Percentiles rank a stretch among this genome's conserved stretches.
These are phyloP conservation scores for Thamnophis elegans DNA, from an alignment of 2,797 vertebrate species.

Conservation along the genomic window DNA sequence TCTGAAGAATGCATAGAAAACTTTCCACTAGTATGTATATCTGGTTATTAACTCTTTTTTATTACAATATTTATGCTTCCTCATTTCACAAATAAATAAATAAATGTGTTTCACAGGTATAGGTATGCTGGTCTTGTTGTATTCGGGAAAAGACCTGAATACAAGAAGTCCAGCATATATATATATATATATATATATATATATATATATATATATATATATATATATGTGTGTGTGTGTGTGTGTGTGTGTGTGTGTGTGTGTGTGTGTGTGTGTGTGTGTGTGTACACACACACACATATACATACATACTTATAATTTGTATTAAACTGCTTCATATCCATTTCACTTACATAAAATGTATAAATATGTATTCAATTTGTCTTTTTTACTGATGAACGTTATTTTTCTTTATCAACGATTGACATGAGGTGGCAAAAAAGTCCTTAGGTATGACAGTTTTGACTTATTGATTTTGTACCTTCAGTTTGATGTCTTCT, in stretches of 20 bases:
- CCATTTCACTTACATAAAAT: neutral
- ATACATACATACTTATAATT: neutral
- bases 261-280: no score
- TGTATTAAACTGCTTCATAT: neutral
- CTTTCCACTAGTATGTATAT: neutral
- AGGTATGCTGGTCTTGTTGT: no score
- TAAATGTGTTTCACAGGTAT: no score
- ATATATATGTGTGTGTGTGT: no score
- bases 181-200: no score
- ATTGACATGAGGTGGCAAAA: neutral
- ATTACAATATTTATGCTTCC: neutral
- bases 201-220: no score
- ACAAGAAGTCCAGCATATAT: no score
- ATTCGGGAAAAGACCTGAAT: no score
- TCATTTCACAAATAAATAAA: no score
- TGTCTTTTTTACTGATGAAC: neutral
- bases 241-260: no score
- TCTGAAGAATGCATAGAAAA: neutral
- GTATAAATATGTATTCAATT: neutral
- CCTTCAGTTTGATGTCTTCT: neutral
- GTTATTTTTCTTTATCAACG: neutral
- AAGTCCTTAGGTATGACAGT: neutral
- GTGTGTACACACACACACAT: no score
- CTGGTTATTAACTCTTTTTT: neutral
- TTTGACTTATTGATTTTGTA: neutral